phyloP scores from a whole-genome alignment of 2,113 vertebrate genomes.

The Hemicordylus capensis region DNA sequence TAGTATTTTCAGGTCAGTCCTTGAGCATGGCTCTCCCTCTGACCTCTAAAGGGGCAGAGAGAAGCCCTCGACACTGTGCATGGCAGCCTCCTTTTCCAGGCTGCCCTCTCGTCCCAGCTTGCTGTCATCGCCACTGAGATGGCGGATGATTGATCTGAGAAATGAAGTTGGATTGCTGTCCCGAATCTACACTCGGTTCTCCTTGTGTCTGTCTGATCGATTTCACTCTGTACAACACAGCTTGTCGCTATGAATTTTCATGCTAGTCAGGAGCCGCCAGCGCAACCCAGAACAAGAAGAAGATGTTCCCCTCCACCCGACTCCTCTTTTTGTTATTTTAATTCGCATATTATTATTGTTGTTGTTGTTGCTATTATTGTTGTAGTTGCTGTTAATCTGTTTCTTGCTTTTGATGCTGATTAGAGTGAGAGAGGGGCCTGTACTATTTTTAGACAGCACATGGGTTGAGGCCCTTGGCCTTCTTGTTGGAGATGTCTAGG shows the following conservation, averaged over 20 bases:
- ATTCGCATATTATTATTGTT: neutral
- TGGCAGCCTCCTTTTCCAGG: conserved; percentile 70
- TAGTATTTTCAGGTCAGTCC: neutral
- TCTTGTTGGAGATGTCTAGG: conserved; percentile 49
- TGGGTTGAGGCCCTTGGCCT: conserved; percentile 27
- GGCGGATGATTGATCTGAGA: conserved; percentile 93
- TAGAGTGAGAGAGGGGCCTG: neutral
- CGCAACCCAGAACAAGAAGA: conserved; percentile 75
- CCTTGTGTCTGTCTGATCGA: conserved; percentile 98
- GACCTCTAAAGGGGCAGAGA: neutral
- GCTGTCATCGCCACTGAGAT: conserved; percentile 92
- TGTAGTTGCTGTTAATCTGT: rapidly evolving
- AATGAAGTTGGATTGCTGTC: conserved; percentile 99
- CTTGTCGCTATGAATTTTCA: conserved; percentile 98
- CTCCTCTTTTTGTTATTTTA: conserved; percentile 22
- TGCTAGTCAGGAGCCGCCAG: conserved; percentile 85
- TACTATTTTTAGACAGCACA: conserved; percentile 45
- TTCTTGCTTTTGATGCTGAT: neutral
- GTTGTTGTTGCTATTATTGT: neutral
- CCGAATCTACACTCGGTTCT: conserved; percentile 91
- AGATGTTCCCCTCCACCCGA: conserved; percentile 55
- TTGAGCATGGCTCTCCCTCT: rapidly evolving
- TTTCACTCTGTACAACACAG: conserved; percentile 92
- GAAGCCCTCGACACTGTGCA: neutral
- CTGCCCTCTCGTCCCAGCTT: conserved; percentile 76